These are phyloP conservation scores for Acanthurus leucopareius DNA, from an alignment of 2,797 vertebrate species.

Conservation along the genomic window DNA sequence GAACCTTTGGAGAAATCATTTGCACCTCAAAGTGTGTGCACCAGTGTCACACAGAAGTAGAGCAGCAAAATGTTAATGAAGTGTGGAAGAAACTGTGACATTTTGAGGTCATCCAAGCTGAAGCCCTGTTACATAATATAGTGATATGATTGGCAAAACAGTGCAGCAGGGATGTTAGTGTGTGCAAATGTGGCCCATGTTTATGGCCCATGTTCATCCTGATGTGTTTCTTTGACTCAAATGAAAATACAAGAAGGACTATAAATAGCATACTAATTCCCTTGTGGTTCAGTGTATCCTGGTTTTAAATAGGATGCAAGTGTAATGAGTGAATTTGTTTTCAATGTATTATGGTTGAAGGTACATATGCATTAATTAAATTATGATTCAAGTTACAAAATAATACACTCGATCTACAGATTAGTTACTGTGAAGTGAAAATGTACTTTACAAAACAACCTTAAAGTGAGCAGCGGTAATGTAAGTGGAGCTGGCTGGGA, in stretches of 20 bases:
- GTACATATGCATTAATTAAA: background rate
- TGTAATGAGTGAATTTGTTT: background rate
- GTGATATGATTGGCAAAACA: constrained; percentile 57
- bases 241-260: background rate
- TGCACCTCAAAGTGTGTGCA: constrained; percentile 29
- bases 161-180: constrained; percentile 6
- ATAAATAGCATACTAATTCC: constrained; percentile 4
- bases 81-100: constrained; percentile 64
- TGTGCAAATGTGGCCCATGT: constrained; percentile 23
- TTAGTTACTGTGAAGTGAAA: background rate
- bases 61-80: constrained; percentile 50
- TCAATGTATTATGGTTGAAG: background rate
- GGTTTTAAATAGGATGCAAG: background rate
- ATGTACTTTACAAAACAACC: background rate
- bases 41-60: constrained; percentile 23
- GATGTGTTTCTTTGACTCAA: constrained; percentile 14
- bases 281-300: background rate
- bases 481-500: background rate
- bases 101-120: constrained; percentile 79
- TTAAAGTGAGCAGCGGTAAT: background rate
- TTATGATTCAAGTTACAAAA: background rate
- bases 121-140: constrained; percentile 72
- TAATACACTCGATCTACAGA: background rate
- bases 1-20: constrained; percentile 38
- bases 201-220: constrained; percentile 24